phyloP scores from a whole-genome alignment of 2,888 invertebrate genomes.

The Drosophila merina region DNA sequence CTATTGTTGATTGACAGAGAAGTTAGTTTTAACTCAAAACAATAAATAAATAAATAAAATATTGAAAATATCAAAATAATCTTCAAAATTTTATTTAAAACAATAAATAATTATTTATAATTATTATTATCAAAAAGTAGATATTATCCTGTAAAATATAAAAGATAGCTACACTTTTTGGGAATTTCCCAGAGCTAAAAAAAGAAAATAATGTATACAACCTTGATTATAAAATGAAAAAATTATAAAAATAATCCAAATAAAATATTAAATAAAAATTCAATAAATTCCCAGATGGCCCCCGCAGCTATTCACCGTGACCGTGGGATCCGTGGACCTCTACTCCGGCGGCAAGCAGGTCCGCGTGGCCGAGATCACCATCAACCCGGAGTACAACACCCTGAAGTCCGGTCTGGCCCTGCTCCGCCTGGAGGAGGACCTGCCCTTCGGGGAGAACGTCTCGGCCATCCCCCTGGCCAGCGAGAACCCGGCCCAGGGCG shows the following conservation, averaged over 20 bases:
- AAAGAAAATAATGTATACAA: too few relatives aligned
- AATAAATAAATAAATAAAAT: too few relatives aligned
- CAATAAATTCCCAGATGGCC: conserved; percentile 61
- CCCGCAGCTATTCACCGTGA: conserved; percentile 71
- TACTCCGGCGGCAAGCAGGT: conserved; percentile 74
- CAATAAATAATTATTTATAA: too few relatives aligned
- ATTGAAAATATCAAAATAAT: too few relatives aligned
- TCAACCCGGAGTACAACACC: conserved; percentile 64
- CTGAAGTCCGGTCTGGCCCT: conserved; percentile 76
- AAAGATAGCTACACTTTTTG: too few relatives aligned
- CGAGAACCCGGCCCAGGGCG: conserved; percentile 48
- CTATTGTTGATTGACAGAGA: too few relatives aligned
- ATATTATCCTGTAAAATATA: too few relatives aligned
- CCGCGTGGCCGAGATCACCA: conserved; percentile 55
- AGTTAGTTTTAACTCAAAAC: too few relatives aligned
- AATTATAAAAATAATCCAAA: too few relatives aligned
- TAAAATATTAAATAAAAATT: neutral
- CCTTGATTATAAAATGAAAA: neutral
- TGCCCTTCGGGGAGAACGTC: conserved; percentile 58
- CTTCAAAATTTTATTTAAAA: too few relatives aligned
- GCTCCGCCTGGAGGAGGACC: conserved; percentile 58
- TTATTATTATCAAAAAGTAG: too few relatives aligned
- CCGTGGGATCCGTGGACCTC: conserved; percentile 78
- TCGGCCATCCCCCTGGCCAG: conserved; percentile 59
- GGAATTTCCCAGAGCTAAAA: too few relatives aligned